Conservation (phyloP, 2,888 invertebrate species). For the Protonemura montana region DNA sequence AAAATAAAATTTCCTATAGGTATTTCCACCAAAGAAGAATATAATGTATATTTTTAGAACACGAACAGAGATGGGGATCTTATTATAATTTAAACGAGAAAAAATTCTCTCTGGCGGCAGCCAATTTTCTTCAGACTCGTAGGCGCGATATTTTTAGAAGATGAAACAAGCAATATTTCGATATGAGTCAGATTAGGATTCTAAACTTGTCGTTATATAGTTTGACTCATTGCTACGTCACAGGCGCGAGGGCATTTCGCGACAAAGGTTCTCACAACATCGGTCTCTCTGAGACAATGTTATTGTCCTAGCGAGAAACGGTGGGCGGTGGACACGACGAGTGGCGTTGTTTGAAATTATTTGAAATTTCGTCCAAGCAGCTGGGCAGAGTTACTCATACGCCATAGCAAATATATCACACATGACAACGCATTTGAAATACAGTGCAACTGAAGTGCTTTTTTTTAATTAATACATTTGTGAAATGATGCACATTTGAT, state of each 20-base stretch:
- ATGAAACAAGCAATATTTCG: slow-evolving; percentile 22
- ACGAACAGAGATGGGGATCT: background rate
- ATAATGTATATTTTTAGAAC: background rate
- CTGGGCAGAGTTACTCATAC: background rate
- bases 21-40: background rate
- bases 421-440: background rate
- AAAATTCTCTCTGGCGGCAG: background rate
- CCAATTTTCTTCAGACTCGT: background rate
- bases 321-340: background rate
- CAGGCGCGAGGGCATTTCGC: background rate
- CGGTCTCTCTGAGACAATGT: background rate
- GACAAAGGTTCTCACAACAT: background rate
- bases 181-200: slow-evolving; percentile 35
- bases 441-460: background rate
- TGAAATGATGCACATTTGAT: background rate
- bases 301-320: background rate
- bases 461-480: background rate
- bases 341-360: background rate
- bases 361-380: background rate
- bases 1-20: background rate
- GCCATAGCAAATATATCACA: too few relatives aligned
- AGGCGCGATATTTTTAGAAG: slow-evolving; percentile 26
- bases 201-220: slow-evolving; percentile 15
- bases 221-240: slow-evolving; percentile 31
- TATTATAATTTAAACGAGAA: background rate